Base-by-base conservation (phyloP, 2,888 invertebrate species). In the Diarsia mendica region DNA sequence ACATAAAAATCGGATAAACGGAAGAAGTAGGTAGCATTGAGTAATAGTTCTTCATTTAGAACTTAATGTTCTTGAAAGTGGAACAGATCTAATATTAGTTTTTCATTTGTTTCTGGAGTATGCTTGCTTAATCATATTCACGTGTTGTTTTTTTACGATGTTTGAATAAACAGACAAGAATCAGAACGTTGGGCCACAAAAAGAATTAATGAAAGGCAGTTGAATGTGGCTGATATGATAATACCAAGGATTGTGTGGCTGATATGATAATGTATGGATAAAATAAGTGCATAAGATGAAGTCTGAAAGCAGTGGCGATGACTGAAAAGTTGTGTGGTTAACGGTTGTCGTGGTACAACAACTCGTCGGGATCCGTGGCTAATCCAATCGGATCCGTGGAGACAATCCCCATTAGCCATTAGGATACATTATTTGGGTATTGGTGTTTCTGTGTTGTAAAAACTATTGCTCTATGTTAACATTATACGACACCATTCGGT, bases 31-130 rank as follows among this genome's bases (percentile, higher is more conserved):
- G 74, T 8, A 70, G 58, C 53, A 76, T 87, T 80, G 83, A 72
- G 85, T 67, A 83, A 80, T 53, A 64, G 44, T 60, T 49, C 80
- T 85, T 73, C 76, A 80, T 79, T 85, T 79, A 79, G 79, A 75
- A 67, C 63, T 75, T 68, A 80, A 80, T 73, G 77, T n/a, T 74
- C 55, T 71, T 28, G 46, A 75, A 86, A 75, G 79, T 87, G 64
- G 83, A 80, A 70, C 80, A 68, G 48, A 55, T 84, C 75, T 74
- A 77, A 77, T 82, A 67, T 79, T 75, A 72, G 83, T 61, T 61
- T 67, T 75, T 75, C 63, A 15, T 53, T 76, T 70, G 60, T 82
- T 75, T 79, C 64, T 79, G n/a, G 28, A 61, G 78, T 77, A 82
- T 64, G 67, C 77, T 72, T 72, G 67, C 6, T 46, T 65, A 67